Evolutionary conservation across 1,140 invertebrate genomes (phyloP).

Genomic region (Drosophila nikananu): DNA sequence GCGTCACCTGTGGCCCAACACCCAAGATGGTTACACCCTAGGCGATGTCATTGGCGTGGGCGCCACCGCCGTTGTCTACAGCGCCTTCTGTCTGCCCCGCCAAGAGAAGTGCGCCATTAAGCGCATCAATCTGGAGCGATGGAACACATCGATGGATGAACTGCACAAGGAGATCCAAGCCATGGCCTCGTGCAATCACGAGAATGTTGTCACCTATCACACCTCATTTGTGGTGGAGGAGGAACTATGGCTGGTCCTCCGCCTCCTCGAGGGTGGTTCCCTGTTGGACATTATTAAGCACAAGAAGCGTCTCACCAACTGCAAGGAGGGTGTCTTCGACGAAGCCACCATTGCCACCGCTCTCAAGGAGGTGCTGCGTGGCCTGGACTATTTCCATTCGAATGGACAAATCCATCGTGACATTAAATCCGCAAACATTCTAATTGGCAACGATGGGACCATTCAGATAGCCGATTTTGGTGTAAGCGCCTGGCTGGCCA

Average conservation of each 20-base stretch:
- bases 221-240: conserved; percentile 99
- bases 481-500: conserved; percentile 96
- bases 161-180: conserved; percentile 98
- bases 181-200: conserved; percentile 99
- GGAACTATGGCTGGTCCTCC: conserved; percentile 98
- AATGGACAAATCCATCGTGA: conserved; percentile 99
- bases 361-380: conserved; percentile 99
- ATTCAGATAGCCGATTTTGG: conserved; percentile 99
- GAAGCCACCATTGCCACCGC: conserved; percentile 99
- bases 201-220: conserved; percentile 99
- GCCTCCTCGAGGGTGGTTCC: conserved; percentile 95
- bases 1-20: conserved; percentile 93
- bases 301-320: conserved; percentile 95
- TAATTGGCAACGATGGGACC: conserved; percentile 98
- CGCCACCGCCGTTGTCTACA: conserved; percentile 98
- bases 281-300: conserved; percentile 99
- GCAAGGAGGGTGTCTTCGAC: conserved; percentile 98
- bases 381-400: conserved; percentile 99
- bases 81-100: conserved; percentile 95
- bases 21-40: conserved; percentile 96
- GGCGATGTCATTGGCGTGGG: conserved; percentile 98
- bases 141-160: conserved; percentile 99
- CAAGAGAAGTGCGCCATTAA: conserved; percentile 99
- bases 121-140: conserved; percentile 99
- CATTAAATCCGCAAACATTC: conserved; percentile 99